These are phyloP conservation scores for Perca schrenkii DNA, from an alignment of 2,113 vertebrate species.

Conservation along the genomic window DNA sequence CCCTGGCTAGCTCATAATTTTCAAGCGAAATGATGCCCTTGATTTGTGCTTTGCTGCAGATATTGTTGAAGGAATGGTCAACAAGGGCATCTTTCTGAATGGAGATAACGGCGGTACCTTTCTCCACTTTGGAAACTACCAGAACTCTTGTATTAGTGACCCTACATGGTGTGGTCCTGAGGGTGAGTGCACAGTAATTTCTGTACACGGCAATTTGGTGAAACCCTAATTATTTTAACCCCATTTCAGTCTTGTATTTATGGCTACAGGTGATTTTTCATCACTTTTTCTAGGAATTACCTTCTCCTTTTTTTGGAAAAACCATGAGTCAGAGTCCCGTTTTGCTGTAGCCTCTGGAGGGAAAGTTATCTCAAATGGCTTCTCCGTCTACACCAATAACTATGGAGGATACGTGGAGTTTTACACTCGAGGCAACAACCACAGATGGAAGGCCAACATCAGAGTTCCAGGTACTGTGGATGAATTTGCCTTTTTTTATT, in stretches of 20 bases:
- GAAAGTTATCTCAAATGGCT: slow-evolving; percentile 92
- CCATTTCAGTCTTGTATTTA: slow-evolving; percentile 4
- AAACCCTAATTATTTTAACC: not conserved
- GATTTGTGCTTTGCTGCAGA: slow-evolving; percentile 81
- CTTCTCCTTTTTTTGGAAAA: slow-evolving; percentile 99
- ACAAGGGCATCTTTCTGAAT: slow-evolving; percentile 91
- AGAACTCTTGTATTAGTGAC: slow-evolving; percentile 92
- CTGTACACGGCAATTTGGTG: not conserved
- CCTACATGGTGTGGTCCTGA: slow-evolving; percentile 90
- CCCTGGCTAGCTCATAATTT: not conserved
- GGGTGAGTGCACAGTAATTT: slow-evolving; percentile 83
- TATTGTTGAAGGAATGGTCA: slow-evolving; percentile 94
- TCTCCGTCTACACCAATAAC: slow-evolving; percentile 90
- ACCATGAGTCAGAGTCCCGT: slow-evolving; percentile 81
- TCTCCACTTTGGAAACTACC: slow-evolving; percentile 90
- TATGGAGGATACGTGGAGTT: slow-evolving; percentile 90
- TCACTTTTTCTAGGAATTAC: slow-evolving; percentile 88
- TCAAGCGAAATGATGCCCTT: slow-evolving; percentile 7
- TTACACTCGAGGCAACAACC: slow-evolving; percentile 87
- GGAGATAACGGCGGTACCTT: slow-evolving; percentile 88
- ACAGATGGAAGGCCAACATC: slow-evolving; percentile 91
- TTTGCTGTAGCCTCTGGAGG: slow-evolving; percentile 87
- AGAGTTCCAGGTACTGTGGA: slow-evolving; percentile 88
- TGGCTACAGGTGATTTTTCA: not conserved
- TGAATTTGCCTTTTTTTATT: slow-evolving; percentile 11